Evolutionary conservation across 2,888 invertebrate species (phyloP).

Genomic region (Hoplodrina ambigua): DNA sequence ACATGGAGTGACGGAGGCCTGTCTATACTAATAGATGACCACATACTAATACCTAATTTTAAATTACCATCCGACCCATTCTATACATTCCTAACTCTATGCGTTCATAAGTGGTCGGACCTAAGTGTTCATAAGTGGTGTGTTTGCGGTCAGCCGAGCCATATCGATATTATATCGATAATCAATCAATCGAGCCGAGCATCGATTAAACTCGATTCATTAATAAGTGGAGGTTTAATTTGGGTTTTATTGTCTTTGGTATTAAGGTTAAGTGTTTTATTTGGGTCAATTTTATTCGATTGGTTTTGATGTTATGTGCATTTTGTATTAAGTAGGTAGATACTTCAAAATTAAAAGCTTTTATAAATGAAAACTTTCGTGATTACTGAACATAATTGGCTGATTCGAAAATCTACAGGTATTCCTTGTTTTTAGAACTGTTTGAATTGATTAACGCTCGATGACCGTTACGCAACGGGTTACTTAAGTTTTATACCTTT

Average conservation of each 20-base stretch:
- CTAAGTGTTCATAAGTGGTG: conserved; percentile 68
- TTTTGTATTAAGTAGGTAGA: conserved; percentile 7
- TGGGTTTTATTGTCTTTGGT: conserved; percentile 58
- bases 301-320: conserved; percentile 11
- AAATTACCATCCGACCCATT: conserved; percentile 11
- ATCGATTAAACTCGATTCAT: conserved; percentile 56
- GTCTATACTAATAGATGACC: too few relatives aligned
- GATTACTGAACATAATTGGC: neutral
- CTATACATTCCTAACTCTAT: conserved; percentile 21
- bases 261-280: conserved; percentile 58
- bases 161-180: conserved; percentile 65
- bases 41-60: neutral
- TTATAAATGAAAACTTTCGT: conserved; percentile 3
- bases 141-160: conserved; percentile 63
- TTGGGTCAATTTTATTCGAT: conserved; percentile 47
- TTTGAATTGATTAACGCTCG: neutral
- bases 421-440: neutral
- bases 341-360: neutral
- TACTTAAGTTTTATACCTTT: too few relatives aligned
- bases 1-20: too few relatives aligned
- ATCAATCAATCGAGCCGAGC: conserved; percentile 62
- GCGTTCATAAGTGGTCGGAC: conserved; percentile 55
- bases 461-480: too few relatives aligned
- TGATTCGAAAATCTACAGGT: neutral
- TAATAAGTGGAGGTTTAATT: conserved; percentile 60